Conservation (phyloP, 2,888 invertebrate genomes). For the Clivina fossor region DNA sequence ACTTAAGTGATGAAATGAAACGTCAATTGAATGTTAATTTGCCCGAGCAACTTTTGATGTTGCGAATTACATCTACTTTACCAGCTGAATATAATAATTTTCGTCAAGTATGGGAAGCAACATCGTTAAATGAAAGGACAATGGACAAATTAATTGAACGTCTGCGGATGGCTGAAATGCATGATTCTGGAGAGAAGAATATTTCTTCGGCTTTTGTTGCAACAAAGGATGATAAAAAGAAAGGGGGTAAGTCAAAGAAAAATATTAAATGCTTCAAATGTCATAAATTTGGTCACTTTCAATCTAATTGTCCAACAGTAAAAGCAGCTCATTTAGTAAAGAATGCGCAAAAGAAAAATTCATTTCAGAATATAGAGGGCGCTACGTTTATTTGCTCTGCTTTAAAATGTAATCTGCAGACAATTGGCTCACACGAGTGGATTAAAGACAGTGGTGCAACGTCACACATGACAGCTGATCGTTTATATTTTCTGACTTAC, state of each 20-base stretch:
- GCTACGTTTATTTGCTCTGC: not conserved
- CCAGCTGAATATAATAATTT: not conserved
- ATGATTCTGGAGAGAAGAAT: no score
- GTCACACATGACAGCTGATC: not conserved
- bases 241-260: not conserved
- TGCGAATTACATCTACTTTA: not conserved
- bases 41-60: constrained; percentile 3
- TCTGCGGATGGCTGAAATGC: constrained; percentile 2
- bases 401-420: not conserved
- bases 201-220: no score
- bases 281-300: not conserved
- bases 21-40: not conserved
- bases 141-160: not conserved
- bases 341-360: not conserved
- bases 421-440: not conserved
- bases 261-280: not conserved
- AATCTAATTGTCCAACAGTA: not conserved
- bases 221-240: not conserved
- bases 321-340: not conserved
- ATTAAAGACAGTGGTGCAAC: constrained; percentile 5
- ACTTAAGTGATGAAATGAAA: no score
- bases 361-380: not conserved
- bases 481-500: not conserved
- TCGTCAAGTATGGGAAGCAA: constrained; percentile 2
- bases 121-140: not conserved